Conservation (phyloP, 2,888 invertebrate genomes). For the Branchellion lobata region DNA sequence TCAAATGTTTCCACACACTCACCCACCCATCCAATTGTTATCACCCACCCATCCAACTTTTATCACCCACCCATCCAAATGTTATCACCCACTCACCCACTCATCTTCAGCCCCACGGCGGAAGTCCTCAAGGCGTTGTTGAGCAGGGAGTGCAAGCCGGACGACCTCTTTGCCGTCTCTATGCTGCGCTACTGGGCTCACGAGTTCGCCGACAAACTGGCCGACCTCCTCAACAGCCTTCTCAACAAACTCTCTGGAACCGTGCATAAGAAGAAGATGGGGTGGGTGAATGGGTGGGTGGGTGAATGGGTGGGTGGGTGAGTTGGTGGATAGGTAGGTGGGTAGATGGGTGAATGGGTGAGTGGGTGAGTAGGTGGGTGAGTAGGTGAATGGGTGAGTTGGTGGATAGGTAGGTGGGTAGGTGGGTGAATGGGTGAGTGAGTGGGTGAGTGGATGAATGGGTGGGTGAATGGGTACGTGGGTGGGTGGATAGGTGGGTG, state of each 20-base stretch:
- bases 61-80: no score
- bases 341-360: not conserved
- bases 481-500: not conserved
- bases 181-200: slow-evolving; percentile 77
- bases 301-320: no score
- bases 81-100: not conserved
- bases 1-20: no score
- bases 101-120: slow-evolving; percentile 71
- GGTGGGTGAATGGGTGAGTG: no score
- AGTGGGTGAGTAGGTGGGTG: not conserved
- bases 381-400: not conserved
- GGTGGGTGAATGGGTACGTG: no score
- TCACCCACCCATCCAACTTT: no score
- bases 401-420: no score
- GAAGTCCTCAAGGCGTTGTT: slow-evolving; percentile 82
- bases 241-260: slow-evolving; percentile 68
- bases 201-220: slow-evolving; percentile 80
- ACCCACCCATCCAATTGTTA: no score
- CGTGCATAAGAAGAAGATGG: slow-evolving; percentile 76
- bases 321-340: no score
- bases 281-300: not conserved
- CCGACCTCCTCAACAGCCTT: slow-evolving; percentile 63
- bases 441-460: not conserved
- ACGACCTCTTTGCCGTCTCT: slow-evolving; percentile 75
- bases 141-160: slow-evolving; percentile 65